phyloP scores from a whole-genome alignment of 64 coral and sea anemone species.

The Platygyra sinensis region DNA sequence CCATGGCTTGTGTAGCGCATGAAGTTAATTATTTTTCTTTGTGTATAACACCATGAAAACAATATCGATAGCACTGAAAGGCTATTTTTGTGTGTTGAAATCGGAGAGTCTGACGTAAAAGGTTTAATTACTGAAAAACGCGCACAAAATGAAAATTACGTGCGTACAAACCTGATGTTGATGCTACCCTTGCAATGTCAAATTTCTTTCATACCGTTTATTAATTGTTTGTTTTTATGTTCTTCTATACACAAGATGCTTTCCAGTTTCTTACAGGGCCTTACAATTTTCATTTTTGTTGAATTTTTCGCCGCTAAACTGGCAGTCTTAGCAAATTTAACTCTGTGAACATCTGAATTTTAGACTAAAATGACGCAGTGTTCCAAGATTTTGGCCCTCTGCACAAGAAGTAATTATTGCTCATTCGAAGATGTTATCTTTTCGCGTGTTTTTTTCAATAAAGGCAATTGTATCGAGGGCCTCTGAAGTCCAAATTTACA shows the following conservation, averaged over 20 bases:
- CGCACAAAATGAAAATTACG: not conserved
- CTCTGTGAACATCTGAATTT: not conserved
- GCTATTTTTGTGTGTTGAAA: not conserved
- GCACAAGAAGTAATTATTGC: constrained; percentile 4
- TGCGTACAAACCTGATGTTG: not conserved
- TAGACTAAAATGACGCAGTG: not conserved
- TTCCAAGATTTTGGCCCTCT: not conserved
- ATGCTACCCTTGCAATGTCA: not conserved
- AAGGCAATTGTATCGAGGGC: constrained; percentile 23
- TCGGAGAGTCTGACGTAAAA: not conserved
- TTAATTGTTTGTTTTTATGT: not conserved
- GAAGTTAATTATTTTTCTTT: not conserved
- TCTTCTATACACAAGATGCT: not conserved
- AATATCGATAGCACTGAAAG: not conserved
- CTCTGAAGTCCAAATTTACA: constrained; percentile 17
- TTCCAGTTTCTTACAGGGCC: not conserved
- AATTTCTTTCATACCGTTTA: not conserved
- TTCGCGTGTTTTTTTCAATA: constrained; percentile 14
- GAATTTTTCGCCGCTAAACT: not conserved
- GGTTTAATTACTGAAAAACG: not conserved
- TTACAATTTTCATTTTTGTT: not conserved
- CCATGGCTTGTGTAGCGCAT: not conserved
- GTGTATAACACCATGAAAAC: not conserved
- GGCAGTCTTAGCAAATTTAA: not conserved
- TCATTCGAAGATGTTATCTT: constrained; percentile 33